Evolutionary conservation across 2,113 vertebrate genomes (phyloP).

Genomic region (Neoarius graeffei): DNA sequence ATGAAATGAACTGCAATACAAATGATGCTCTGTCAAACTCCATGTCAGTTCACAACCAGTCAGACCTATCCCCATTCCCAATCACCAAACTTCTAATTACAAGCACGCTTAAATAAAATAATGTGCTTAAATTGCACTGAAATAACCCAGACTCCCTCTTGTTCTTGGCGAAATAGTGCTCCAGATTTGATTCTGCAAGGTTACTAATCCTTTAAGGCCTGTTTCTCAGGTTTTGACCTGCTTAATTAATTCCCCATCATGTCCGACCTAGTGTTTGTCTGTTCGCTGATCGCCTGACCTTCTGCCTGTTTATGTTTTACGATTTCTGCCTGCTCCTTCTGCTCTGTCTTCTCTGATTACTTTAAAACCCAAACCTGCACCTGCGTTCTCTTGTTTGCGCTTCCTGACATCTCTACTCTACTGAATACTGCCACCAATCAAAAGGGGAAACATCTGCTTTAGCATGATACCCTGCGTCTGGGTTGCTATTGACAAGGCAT

Average conservation of each 20-base stretch:
- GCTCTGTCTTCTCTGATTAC: conserved; percentile 11
- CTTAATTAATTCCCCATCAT: conserved; percentile 15
- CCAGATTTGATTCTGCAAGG: background rate
- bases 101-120: background rate
- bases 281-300: background rate
- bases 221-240: background rate
- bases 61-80: background rate
- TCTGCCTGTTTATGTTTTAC: conserved; percentile 5
- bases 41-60: background rate
- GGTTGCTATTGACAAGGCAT: conserved; percentile 38
- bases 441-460: conserved; percentile 31
- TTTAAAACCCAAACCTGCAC: conserved; percentile 1
- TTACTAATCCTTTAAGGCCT: background rate
- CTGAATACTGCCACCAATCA: conserved; percentile 31
- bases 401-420: conserved; percentile 36
- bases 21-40: background rate
- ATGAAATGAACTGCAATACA: background rate
- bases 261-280: background rate
- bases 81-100: background rate
- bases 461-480: conserved; percentile 39
- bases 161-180: background rate
- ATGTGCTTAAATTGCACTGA: background rate
- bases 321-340: background rate
- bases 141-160: background rate
- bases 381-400: background rate